Evolutionary conservation across 2,797 vertebrate genomes (phyloP), one percentile per base, ranked within the genome.

Genomic region (Salarias fasciatus): DNA sequence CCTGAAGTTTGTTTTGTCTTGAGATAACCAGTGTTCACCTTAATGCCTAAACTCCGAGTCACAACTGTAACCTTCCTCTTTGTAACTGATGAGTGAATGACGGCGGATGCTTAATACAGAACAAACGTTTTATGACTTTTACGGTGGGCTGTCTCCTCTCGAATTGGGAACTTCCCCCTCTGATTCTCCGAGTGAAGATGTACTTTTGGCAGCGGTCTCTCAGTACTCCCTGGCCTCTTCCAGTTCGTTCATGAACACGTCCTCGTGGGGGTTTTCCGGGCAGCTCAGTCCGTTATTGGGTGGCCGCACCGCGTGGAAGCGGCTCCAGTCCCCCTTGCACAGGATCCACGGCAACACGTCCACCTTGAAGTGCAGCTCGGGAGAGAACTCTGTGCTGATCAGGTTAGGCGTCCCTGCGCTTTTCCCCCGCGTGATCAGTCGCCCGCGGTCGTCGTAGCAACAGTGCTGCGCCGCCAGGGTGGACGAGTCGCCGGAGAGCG

Each of bases 241-340:
- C 80, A 97, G 87, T 87, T 97, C 96, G 46, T 95, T 94, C 82
- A 95, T 93, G 70, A 95, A 97, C 59, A 96, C 93, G 1, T 95
- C 94, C 75, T 96, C 92, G 0, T 91, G 51, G 0, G 96, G 96
- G 83, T 96, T 98, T 80, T 95, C 94, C 0, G 91, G 82, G 28
- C 95, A 98, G 38, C 48, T 87, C 3, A 87, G 78, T 47, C 95
- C 95, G 0, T 96, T 97, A 84, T 96, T 97, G 63, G 97, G 96
- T 2, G 96, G 95, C 33, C 96, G 89, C 56, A 94, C 91, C 0
- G 87, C 85, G 0, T 97, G 96, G 77, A 96, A 96, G n/a, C 94
- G 93, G 83, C 95, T 98, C 97, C 97, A 98, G 91, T 97, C 95
- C 0, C 95, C 96, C 72, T 96, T 97, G 87, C 97, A 98, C 49